Evolutionary conservation across 2,113 vertebrate species (phyloP).

Genomic region (Colinus virginianus): DNA sequence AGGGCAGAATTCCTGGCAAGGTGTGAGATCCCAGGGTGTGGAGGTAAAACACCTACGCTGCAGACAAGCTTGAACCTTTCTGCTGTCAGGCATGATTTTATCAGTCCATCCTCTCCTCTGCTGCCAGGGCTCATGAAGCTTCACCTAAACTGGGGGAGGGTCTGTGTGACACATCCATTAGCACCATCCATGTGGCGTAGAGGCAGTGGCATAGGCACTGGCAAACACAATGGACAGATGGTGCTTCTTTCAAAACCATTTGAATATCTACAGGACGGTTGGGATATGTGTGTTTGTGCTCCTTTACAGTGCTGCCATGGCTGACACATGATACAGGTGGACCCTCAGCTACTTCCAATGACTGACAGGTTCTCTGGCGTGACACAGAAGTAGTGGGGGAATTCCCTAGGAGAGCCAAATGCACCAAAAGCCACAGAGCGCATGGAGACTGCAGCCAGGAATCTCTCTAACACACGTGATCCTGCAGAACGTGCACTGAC

Average conservation of each 20-base stretch:
- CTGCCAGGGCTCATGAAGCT: background rate
- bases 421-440: background rate
- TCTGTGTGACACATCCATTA: background rate
- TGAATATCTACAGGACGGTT: rapidly evolving
- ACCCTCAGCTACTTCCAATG: background rate
- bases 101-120: background rate
- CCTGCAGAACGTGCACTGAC: background rate
- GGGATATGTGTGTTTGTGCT: rapidly evolving
- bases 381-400: background rate
- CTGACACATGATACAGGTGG: background rate
- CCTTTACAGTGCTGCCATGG: background rate
- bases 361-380: background rate
- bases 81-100: background rate
- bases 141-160: background rate
- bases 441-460: background rate
- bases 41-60: background rate
- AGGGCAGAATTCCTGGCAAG: background rate
- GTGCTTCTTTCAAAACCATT: background rate
- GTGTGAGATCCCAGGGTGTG: background rate
- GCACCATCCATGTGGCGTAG: background rate
- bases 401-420: background rate
- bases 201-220: background rate
- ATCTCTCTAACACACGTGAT: background rate
- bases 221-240: background rate
- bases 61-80: background rate